A percentile compares a stretch with the other conserved stretches of the same genome.
These are phyloP conservation scores for Platycnemis pennipes DNA, from an alignment of 2,888 invertebrate genomes.

Conservation along the genomic window DNA sequence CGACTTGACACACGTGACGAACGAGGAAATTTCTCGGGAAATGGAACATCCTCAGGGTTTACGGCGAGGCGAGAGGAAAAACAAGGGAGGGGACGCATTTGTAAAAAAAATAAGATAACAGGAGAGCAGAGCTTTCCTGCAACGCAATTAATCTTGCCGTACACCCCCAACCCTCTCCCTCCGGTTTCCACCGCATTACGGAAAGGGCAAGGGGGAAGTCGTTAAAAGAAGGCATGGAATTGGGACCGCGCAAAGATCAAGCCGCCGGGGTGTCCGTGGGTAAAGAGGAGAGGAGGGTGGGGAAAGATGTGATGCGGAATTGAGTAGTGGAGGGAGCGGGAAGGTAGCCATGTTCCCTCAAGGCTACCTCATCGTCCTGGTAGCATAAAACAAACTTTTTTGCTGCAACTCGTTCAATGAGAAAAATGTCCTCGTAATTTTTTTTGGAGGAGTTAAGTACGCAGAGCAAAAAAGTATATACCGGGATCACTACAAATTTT, in stretches of 20 bases:
- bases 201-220: neutral
- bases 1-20: neutral
- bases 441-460: neutral
- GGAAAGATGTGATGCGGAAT: neutral
- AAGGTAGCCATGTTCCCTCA: neutral
- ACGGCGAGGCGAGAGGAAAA: neutral
- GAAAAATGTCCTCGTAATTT: neutral
- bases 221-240: neutral
- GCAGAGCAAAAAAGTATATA: neutral
- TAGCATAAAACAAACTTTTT: neutral
- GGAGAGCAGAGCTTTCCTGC: neutral
- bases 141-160: neutral
- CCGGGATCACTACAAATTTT: neutral
- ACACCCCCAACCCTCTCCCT: neutral
- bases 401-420: conserved; percentile 23
- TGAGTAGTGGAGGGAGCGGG: neutral
- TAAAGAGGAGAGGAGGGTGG: neutral
- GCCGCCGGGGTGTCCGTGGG: neutral
- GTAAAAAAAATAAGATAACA: neutral
- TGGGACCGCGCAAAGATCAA: neutral
- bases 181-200: neutral
- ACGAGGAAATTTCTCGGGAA: conserved; percentile 28
- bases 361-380: neutral
- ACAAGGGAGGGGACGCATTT: neutral
- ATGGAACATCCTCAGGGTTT: conserved; percentile 30